A percentile compares a stretch with the other conserved stretches of the same genome.
These are phyloP conservation scores for Pachyramphus minor DNA, from an alignment of 2,113 vertebrate species.

Conservation along the genomic window DNA sequence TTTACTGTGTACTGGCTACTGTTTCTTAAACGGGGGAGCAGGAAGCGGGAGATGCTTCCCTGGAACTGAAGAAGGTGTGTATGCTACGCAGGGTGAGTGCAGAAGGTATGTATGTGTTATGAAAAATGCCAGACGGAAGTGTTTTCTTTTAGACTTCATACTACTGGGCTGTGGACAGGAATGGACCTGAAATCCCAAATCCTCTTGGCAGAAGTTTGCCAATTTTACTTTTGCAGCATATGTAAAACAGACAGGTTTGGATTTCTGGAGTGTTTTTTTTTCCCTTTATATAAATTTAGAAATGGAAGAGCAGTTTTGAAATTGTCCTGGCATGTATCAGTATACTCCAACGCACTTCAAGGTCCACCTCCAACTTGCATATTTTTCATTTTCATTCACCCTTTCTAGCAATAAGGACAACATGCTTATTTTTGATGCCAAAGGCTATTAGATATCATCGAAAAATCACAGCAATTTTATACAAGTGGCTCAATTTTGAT, in stretches of 20 bases:
- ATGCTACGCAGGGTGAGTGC: not conserved
- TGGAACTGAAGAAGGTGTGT: not conserved
- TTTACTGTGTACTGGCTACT: conserved; percentile 6
- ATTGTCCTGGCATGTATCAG: not conserved
- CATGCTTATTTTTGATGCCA: not conserved
- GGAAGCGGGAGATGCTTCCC: not conserved
- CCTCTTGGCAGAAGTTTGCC: not conserved
- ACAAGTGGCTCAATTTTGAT: not conserved
- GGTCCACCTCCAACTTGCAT: not conserved
- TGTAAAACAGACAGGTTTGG: not conserved
- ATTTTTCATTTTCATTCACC: not conserved
- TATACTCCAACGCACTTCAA: not conserved
- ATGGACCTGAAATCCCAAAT: not conserved
- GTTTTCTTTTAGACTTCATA: not conserved
- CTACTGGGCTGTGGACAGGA: not conserved
- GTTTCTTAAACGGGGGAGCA: conserved; percentile 16
- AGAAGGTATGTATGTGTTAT: not conserved
- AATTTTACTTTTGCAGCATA: not conserved
- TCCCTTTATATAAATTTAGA: not conserved
- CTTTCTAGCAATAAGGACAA: not conserved
- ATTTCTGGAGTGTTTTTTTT: not conserved
- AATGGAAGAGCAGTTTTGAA: conserved; percentile 9
- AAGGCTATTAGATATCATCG: not conserved
- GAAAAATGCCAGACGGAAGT: not conserved
- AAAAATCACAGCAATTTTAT: not conserved